Percentiles rank a stretch among this genome's conserved stretches.
phyloP scores from a whole-genome alignment of 2,888 invertebrate genomes.

The Acanthosepion esculentum region DNA sequence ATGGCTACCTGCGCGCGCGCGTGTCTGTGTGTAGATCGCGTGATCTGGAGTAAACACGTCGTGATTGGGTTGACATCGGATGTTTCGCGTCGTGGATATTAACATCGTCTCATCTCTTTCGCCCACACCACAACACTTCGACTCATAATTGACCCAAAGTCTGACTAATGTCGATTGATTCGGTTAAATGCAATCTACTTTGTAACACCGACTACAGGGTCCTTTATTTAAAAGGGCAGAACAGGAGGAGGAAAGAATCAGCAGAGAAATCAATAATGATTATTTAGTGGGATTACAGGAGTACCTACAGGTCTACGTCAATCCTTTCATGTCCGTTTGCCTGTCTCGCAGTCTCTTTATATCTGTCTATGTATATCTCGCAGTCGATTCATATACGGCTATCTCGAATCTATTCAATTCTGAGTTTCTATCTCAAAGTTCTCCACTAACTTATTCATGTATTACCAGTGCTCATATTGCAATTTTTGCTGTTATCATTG shows the following conservation, averaged over 20 bases:
- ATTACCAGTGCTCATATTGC: too few relatives aligned
- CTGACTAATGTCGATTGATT: background rate
- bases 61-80: background rate
- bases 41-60: background rate
- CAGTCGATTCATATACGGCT: too few relatives aligned
- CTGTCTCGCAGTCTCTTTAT: background rate
- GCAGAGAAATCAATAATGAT: background rate
- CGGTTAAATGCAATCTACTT: slow-evolving; percentile 18
- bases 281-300: background rate
- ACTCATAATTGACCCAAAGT: background rate
- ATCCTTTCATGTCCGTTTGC: too few relatives aligned
- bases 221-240: background rate
- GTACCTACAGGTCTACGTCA: too few relatives aligned
- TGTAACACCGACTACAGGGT: background rate
- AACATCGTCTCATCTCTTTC: background rate
- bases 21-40: background rate
- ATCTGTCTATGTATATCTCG: too few relatives aligned
- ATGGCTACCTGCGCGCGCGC: background rate
- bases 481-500: too few relatives aligned
- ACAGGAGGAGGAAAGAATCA: background rate
- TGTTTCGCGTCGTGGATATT: background rate
- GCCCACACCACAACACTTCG: background rate
- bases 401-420: too few relatives aligned
- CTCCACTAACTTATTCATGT: too few relatives aligned
- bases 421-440: too few relatives aligned